phyloP scores from a whole-genome alignment of 2,797 vertebrate genomes.

The Peromyscus eremicus region DNA sequence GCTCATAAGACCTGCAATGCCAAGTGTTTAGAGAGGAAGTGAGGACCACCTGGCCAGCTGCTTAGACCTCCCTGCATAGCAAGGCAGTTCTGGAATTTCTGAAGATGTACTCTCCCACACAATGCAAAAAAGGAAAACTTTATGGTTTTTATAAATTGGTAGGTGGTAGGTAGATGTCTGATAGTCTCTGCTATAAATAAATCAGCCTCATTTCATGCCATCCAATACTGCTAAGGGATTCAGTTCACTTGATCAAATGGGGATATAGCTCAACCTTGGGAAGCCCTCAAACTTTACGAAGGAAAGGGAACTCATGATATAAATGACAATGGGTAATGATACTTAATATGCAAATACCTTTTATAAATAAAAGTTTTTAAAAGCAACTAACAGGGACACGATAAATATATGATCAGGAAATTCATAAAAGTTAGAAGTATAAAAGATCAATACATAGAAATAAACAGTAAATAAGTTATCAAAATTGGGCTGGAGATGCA shows the following conservation, averaged over 20 bases:
- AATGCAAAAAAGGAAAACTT: background rate
- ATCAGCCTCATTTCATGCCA: background rate
- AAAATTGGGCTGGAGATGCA: background rate
- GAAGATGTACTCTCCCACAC: background rate
- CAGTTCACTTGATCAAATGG: background rate
- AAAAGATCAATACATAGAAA: slow-evolving; percentile 4
- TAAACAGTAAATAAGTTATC: background rate
- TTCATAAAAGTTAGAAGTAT: background rate
- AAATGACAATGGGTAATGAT: slow-evolving; percentile 6
- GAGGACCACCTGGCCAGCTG: background rate
- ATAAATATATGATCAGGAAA: background rate
- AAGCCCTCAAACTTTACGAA: background rate
- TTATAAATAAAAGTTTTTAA: background rate
- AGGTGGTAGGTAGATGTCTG: background rate
- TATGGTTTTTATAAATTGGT: background rate
- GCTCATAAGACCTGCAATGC: background rate
- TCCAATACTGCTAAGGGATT: background rate
- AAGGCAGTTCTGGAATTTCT: background rate
- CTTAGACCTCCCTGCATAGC: background rate
- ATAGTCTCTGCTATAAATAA: background rate
- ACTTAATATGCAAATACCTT: background rate
- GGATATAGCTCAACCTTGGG: background rate
- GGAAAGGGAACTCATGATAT: slow-evolving; percentile 7
- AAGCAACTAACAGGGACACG: background rate
- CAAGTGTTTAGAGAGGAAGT: background rate